Base-by-base conservation (phyloP, 2,113 vertebrate species). In the Brienomyrus brachyistius region DNA sequence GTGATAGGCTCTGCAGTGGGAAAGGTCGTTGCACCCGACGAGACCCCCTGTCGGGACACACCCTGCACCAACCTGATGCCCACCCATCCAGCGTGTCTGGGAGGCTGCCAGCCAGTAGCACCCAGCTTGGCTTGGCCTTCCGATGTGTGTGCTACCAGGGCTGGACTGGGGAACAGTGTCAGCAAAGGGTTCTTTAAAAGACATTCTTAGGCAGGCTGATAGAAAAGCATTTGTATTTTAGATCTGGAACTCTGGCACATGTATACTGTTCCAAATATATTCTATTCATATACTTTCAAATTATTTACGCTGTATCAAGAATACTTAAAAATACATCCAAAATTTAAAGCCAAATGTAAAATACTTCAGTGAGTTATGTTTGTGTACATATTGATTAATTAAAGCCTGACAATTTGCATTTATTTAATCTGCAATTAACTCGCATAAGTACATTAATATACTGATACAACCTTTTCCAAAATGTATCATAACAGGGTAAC, bases 61-160 rank as follows among this genome's bases (percentile, higher is more conserved):
- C 91, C 93, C 48, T 95, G 11, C 90, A 93, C 89, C 89, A 93
- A 92, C 54, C 93, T 96, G 77, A 94, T 95, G 59, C 91, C 95
- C 70, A 82, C 89, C 0, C 91, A 89, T 13, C 48, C 47, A 27
- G 51, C 40, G 19, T 86, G 62, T 74, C 87, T 11, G 77, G 90
- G 62, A 21, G 19, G 9, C 45, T 7, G 51, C 40, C 59, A 66
- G 21, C 15, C 23, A 21, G 48, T 7, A 0, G 3, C 3, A 89
- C 66, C 15, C 88, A 74, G 83, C 92, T 90, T 0, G 23, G 88
- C 91, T 50, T 8, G 0, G 84, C 93, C 0, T 98, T 98, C 90
- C 92, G 88, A 87, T 99, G 97, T 93, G 93, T 77, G 90, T 98
- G 98, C 93, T 98, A 96, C 93, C 77, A 0, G 0, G 96, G 96